Conservation (phyloP, 2,888 invertebrate genomes). For the Dorcus hopei region DNA sequence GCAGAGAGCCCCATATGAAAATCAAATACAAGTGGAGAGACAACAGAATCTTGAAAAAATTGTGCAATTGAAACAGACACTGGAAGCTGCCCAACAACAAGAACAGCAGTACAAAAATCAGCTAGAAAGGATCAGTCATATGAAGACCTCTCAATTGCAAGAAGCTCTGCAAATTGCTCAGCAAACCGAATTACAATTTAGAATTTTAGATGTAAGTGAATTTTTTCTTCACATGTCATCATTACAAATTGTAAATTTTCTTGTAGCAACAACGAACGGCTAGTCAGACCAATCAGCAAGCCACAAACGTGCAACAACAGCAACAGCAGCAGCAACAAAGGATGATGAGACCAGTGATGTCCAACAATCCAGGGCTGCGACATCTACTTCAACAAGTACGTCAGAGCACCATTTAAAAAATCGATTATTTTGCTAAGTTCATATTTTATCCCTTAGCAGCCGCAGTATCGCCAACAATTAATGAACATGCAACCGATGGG, state of each 20-base stretch:
- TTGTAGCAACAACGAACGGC: constrained; percentile 42
- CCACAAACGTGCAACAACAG: constrained; percentile 38
- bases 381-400: constrained; percentile 76
- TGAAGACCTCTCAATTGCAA: constrained; percentile 57
- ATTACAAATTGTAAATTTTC: constrained; percentile 9
- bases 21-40: constrained; percentile 68
- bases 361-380: constrained; percentile 75
- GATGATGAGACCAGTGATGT: constrained; percentile 69
- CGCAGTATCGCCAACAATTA: constrained; percentile 65
- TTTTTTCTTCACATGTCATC: background rate
- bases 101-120: constrained; percentile 76
- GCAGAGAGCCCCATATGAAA: constrained; percentile 43
- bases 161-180: constrained; percentile 71
- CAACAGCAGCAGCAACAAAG: constrained; percentile 52
- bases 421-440: background rate
- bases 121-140: constrained; percentile 68
- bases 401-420: background rate
- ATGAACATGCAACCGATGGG: constrained; percentile 57
- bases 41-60: constrained; percentile 79
- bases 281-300: constrained; percentile 38
- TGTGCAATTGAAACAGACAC: constrained; percentile 69
- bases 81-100: constrained; percentile 77
- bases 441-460: constrained; percentile 54
- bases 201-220: constrained; percentile 63
- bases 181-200: constrained; percentile 77